Percentiles rank a stretch among this genome's conserved stretches.
These are phyloP conservation scores for Patella ulyssiponensis DNA, from an alignment of 2,888 invertebrate species.

Conservation along the genomic window DNA sequence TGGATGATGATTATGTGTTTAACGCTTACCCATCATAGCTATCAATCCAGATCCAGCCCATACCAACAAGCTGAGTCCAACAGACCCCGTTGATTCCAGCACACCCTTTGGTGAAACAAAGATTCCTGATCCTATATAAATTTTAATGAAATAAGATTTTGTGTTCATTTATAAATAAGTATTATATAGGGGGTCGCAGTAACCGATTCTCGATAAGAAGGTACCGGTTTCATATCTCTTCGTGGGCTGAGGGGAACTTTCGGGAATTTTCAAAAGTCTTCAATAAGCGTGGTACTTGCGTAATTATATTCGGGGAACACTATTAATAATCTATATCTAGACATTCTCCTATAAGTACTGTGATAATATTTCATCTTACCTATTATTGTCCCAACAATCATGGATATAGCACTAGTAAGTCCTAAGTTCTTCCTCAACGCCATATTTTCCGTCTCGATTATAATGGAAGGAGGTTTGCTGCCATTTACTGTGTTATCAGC, in stretches of 20 bases:
- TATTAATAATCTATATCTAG: too few species aligned
- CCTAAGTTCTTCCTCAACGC: not conserved
- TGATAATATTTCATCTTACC: not conserved
- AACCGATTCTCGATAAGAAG: too few species aligned
- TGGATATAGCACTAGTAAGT: not conserved
- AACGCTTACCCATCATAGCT: conserved; percentile 25
- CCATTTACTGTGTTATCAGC: not conserved
- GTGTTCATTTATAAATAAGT: too few species aligned
- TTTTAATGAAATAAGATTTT: conserved; percentile 38
- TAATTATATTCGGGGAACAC: too few species aligned
- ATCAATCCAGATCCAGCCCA: conserved; percentile 41
- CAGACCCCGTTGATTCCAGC: conserved; percentile 86
- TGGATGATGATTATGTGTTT: too few species aligned
- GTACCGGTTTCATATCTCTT: too few species aligned
- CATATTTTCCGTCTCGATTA: not conserved
- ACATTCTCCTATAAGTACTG: too few species aligned
- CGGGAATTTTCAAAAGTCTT: too few species aligned
- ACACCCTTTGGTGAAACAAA: conserved; percentile 98
- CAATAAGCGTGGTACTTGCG: too few species aligned
- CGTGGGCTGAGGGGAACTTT: too few species aligned
- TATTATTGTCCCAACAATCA: conserved; percentile 6
- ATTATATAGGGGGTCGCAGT: too few species aligned
- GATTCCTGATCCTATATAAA: conserved; percentile 89
- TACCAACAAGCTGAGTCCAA: conserved; percentile 77
- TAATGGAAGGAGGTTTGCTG: not conserved